A percentile compares a stretch with the other conserved stretches of the same genome.
These are phyloP conservation scores for Manis javanica DNA, from an alignment of 2,797 vertebrate genomes.

Conservation along the genomic window DNA sequence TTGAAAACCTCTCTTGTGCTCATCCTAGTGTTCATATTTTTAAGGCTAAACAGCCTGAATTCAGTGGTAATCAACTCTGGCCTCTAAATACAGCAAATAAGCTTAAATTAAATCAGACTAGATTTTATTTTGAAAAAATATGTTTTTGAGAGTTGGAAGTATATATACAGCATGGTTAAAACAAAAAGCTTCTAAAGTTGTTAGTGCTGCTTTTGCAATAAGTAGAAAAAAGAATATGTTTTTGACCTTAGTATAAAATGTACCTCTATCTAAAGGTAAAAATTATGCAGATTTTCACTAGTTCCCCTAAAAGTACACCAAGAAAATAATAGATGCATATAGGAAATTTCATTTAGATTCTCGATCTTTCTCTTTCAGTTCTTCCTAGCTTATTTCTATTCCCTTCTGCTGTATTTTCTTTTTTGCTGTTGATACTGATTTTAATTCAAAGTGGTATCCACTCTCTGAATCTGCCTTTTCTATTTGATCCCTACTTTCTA, in stretches of 20 bases:
- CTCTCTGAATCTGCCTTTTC: neutral
- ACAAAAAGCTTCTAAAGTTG: neutral
- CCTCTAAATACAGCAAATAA: neutral
- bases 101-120: neutral
- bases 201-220: neutral
- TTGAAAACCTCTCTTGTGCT: neutral
- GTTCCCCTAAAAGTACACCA: neutral
- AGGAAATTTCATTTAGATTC: neutral
- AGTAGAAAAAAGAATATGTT: neutral
- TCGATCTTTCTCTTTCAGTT: neutral
- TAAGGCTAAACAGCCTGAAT: neutral
- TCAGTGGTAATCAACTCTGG: neutral
- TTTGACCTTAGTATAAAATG: neutral
- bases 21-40: neutral
- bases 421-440: neutral
- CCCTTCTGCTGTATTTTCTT: neutral
- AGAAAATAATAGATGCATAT: neutral
- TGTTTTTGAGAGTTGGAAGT: neutral
- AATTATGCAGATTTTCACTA: neutral
- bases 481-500: neutral
- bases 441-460: neutral
- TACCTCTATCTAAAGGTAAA: neutral
- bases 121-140: neutral
- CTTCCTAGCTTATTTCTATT: neutral
- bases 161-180: neutral